Evolutionary conservation across 2,888 invertebrate species (phyloP), one percentile per base, ranked within the genome.

Genomic region (Leistus spinibarbis): DNA sequence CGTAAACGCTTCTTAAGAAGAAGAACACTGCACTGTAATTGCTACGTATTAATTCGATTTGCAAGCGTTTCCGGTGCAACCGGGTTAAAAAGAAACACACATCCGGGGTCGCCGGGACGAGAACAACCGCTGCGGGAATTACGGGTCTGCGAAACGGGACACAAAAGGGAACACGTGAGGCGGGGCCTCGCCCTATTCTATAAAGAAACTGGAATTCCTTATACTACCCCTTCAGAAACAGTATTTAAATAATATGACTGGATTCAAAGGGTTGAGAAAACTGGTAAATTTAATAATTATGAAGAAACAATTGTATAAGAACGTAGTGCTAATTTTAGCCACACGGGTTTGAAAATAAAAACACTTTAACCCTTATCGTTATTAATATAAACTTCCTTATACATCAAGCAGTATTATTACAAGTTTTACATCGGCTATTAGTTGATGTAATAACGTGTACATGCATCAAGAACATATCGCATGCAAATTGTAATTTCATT

Each of bases 41-140:
- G 86, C 85, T 85, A 84, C 84, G 86, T 85, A 85, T 85, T 85
- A 85, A 86, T 85, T 85, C 85, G 84, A 85, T 86, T 86, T 83
- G 80, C 81, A 81, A 82, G 82, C 83, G 82, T 83, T 85, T 85
- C 85, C 85, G 85, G 84, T 54, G 54, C 23, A 24, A 68, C 68
- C 40, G 64, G 40, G 40, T 40, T 23, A 27, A 16, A 64, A 23
- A 64, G 24, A 64, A 23, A 64, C 64, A 64, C 23, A 56, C 22
- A 23, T 64, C 24, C 64, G 20, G 22, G 23, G 17, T 13, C 20
- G 16, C 62, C 54, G 54, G 54, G 65, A 40, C 22, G 20, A 54
- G 10, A 19, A 19, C 5, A 54, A 84, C 82, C 81, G 82, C 82
- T 77, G 84, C 80, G 83, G 77, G 82, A 84, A 85, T 85, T 85